Conservation (phyloP, 2,113 vertebrate genomes). For the Apodemus sylvaticus region DNA sequence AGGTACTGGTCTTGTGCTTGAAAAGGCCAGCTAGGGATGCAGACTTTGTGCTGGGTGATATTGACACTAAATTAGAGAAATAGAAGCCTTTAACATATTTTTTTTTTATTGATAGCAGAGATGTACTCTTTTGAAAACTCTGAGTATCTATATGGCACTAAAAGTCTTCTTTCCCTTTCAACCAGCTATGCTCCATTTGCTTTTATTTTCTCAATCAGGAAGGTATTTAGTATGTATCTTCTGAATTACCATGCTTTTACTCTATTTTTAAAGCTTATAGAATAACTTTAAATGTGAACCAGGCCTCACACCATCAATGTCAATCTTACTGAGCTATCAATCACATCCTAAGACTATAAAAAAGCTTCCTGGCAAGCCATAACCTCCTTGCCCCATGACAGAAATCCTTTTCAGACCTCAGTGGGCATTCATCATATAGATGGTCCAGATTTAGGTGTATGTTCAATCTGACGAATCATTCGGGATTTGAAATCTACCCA, state of each 20-base stretch:
- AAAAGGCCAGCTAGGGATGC: conserved; percentile 33
- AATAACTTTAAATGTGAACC: conserved; percentile 80
- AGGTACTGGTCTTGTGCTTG: not conserved
- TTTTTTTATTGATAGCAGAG: not conserved
- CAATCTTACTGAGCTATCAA: not conserved
- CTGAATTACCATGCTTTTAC: conserved; percentile 74
- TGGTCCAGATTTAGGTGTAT: conserved; percentile 8
- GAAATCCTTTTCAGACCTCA: not conserved
- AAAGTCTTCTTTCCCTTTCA: conserved; percentile 62
- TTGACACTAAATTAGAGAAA: conserved; percentile 48
- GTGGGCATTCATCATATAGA: not conserved
- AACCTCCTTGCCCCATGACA: not conserved
- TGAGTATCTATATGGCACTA: not conserved
- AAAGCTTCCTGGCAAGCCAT: not conserved
- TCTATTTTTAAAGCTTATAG: conserved; percentile 82
- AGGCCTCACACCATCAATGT: conserved; percentile 56
- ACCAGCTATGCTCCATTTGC: conserved; percentile 54
- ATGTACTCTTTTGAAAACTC: conserved; percentile 67
- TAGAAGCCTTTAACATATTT: conserved; percentile 7
- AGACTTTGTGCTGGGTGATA: conserved; percentile 67
- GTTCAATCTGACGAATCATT: not conserved
- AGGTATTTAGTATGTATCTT: conserved; percentile 76
- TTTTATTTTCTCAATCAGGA: conserved; percentile 82
- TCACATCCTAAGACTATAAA: not conserved
- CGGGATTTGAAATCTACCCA: conserved; percentile 52